These are phyloP conservation scores for Elachura formosa DNA, from an alignment of 2,113 vertebrate species.

Conservation along the genomic window DNA sequence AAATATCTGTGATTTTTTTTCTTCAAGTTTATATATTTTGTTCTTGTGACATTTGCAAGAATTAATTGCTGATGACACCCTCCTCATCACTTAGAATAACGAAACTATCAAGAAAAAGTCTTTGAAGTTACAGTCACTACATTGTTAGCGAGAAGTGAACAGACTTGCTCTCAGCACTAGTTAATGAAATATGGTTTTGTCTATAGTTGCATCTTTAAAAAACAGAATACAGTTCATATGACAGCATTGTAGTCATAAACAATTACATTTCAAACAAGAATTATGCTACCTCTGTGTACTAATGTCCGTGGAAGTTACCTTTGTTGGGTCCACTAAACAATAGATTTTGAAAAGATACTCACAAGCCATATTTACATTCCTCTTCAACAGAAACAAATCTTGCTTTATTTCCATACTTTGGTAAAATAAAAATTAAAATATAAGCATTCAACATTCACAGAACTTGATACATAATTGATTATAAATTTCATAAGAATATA, in stretches of 20 bases:
- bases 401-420: not conserved
- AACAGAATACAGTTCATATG: not conserved
- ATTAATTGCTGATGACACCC: slow-evolving; percentile 28
- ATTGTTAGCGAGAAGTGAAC: not conserved
- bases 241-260: not conserved
- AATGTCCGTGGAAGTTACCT: not conserved
- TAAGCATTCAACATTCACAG: accelerated
- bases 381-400: slow-evolving; percentile 9
- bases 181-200: not conserved
- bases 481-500: not conserved
- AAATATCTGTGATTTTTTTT: not conserved
- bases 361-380: not conserved
- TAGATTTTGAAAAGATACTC: not conserved
- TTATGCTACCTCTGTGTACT: not conserved
- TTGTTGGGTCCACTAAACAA: not conserved
- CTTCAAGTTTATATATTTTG: not conserved
- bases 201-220: not conserved
- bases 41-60: slow-evolving; percentile 25
- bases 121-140: not conserved
- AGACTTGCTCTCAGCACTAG: not conserved
- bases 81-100: not conserved
- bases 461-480: not conserved
- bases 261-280: not conserved
- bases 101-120: not conserved
- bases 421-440: not conserved